A percentile compares a stretch with the other conserved stretches of the same genome.
phyloP scores from a whole-genome alignment of 2,797 vertebrate species.

The Lutjanus campechanus region DNA sequence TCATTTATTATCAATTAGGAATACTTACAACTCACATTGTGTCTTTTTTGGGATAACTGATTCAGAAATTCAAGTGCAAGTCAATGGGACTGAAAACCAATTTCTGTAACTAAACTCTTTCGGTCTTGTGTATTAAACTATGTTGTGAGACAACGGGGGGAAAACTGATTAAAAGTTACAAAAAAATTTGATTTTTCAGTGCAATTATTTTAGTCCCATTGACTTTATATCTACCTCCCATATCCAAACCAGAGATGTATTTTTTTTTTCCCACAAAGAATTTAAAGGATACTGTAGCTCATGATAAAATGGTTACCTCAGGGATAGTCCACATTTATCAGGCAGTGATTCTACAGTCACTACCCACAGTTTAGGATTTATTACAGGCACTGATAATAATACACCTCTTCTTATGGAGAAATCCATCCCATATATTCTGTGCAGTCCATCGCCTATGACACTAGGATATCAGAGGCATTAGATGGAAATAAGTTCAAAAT shows the following conservation, averaged over 20 bases:
- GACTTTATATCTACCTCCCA: constrained; percentile 1
- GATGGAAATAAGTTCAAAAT: constrained; percentile 22
- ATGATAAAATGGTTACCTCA: constrained; percentile 2
- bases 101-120: neutral
- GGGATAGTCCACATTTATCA: constrained; percentile 40
- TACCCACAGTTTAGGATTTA: constrained; percentile 75
- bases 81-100: constrained; percentile 2
- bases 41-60: neutral
- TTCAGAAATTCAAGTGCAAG: constrained; percentile 3
- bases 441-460: constrained; percentile 24
- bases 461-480: constrained; percentile 20
- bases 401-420: constrained; percentile 74
- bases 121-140: neutral
- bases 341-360: constrained; percentile 74
- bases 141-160: neutral
- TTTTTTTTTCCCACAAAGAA: neutral
- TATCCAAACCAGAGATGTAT: constrained; percentile 25
- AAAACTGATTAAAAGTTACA: neutral
- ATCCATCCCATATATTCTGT: constrained; percentile 21
- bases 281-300: neutral
- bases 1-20: constrained; percentile 23
- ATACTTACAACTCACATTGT: neutral
- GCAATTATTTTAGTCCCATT: constrained; percentile 42
- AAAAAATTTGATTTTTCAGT: constrained; percentile 28
- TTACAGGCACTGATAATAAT: constrained; percentile 85